Evolutionary conservation across 2,113 vertebrate genomes (phyloP).

Genomic region (Colossoma macropomum): DNA sequence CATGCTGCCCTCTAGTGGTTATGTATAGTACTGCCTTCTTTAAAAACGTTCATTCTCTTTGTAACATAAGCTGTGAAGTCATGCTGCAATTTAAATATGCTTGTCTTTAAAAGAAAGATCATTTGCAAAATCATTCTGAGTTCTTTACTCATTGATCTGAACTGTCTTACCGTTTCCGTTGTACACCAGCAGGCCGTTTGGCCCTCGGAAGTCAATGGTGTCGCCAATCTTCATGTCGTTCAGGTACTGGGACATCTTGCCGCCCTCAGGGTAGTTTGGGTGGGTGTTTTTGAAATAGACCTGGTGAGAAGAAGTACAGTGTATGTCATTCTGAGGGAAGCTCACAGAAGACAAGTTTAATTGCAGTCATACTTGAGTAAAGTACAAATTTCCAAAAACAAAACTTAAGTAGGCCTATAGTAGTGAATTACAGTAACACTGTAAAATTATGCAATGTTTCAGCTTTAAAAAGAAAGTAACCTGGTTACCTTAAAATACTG

Average conservation of each 20-base stretch:
- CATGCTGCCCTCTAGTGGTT: conserved; percentile 34
- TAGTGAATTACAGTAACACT: too few relatives aligned
- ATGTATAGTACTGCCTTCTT: not conserved
- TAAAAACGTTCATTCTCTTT: not conserved
- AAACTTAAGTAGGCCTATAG: too few relatives aligned
- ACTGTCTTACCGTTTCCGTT: conserved; percentile 78
- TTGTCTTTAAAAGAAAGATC: not conserved
- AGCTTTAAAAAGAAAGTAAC: too few relatives aligned
- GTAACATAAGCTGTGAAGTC: not conserved
- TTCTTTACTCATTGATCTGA: not conserved
- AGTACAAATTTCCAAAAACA: too few relatives aligned
- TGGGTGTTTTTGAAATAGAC: conserved; percentile 88
- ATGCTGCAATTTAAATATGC: too few relatives aligned
- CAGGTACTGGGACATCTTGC: conserved; percentile 92
- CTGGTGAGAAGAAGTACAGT: conserved; percentile 66
- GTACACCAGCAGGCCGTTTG: conserved; percentile 87
- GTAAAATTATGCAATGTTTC: too few relatives aligned
- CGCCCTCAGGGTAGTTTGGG: conserved; percentile 86
- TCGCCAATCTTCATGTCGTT: conserved; percentile 86
- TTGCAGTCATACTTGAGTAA: too few relatives aligned
- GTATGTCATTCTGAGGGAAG: too few relatives aligned
- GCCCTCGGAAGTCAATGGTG: conserved; percentile 87
- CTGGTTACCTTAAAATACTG: too few relatives aligned
- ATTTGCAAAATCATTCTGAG: not conserved
- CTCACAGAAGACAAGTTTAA: too few relatives aligned